These are phyloP conservation scores for Acrobasis suavella DNA, from an alignment of 2,888 invertebrate genomes.

Conservation along the genomic window DNA sequence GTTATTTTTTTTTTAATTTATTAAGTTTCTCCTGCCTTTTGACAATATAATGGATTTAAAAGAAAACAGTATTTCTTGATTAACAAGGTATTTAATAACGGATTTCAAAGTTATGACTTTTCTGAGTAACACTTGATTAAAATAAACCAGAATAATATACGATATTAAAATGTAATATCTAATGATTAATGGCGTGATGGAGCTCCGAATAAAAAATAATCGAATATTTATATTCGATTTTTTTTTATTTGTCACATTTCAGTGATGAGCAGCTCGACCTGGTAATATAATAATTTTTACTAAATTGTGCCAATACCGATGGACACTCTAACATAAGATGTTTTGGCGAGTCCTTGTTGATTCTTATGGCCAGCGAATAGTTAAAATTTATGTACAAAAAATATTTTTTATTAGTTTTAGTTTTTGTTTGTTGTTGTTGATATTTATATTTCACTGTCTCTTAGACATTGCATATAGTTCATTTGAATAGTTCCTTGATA, in stretches of 20 bases:
- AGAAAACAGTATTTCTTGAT: not conserved
- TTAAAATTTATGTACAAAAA: not conserved
- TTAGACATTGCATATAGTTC: too few relatives aligned
- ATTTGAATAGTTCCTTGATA: not conserved
- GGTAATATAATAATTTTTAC: too few relatives aligned
- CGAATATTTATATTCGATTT: not conserved
- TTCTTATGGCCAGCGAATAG: not conserved
- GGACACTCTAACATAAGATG: not conserved
- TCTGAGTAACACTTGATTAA: not conserved
- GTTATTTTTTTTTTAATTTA: too few relatives aligned
- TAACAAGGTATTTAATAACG: not conserved
- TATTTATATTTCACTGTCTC: too few relatives aligned
- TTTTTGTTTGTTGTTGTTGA: too few relatives aligned
- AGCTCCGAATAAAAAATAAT: not conserved
- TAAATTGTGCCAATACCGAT: too few relatives aligned
- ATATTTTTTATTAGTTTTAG: too few relatives aligned
- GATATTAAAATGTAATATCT: not conserved
- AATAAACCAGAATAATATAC: not conserved
- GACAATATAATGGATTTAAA: too few relatives aligned
- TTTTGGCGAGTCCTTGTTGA: not conserved
- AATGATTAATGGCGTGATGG: not conserved
- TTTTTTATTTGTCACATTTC: not conserved
- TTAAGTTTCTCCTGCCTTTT: too few relatives aligned
- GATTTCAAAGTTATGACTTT: not conserved
- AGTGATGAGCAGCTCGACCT: too few relatives aligned